phyloP scores from a whole-genome alignment of 2,797 vertebrate species.

The Onychomys arenicola region DNA sequence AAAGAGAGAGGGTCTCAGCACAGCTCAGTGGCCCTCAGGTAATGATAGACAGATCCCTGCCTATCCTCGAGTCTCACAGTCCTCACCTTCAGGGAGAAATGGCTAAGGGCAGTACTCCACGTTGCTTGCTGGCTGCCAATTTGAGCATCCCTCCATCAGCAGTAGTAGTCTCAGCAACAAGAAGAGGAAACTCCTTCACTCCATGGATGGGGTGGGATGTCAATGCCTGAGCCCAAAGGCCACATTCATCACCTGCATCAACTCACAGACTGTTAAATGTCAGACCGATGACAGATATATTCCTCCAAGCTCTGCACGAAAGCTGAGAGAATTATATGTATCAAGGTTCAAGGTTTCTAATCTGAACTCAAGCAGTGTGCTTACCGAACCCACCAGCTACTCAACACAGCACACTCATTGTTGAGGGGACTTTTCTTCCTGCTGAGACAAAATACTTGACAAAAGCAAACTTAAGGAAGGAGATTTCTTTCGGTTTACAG shows the following conservation, averaged over 20 bases:
- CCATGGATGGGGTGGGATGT: rapidly evolving
- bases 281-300: background rate
- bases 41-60: background rate
- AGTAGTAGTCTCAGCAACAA: background rate
- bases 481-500: background rate
- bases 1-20: background rate
- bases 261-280: background rate
- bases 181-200: background rate
- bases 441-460: background rate
- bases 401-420: background rate
- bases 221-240: background rate
- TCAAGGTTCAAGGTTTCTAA: conserved; percentile 15
- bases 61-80: background rate
- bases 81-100: background rate
- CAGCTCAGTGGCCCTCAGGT: rapidly evolving
- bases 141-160: too few relatives aligned
- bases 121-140: background rate
- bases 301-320: background rate
- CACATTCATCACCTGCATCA: background rate
- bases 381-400: background rate
- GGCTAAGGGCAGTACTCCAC: background rate
- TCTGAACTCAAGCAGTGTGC: background rate
- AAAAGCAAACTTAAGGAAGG: background rate
- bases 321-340: background rate
- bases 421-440: background rate